Base-by-base conservation (phyloP, 1,140 invertebrate species). In the Aphaenogaster floridana region DNA sequence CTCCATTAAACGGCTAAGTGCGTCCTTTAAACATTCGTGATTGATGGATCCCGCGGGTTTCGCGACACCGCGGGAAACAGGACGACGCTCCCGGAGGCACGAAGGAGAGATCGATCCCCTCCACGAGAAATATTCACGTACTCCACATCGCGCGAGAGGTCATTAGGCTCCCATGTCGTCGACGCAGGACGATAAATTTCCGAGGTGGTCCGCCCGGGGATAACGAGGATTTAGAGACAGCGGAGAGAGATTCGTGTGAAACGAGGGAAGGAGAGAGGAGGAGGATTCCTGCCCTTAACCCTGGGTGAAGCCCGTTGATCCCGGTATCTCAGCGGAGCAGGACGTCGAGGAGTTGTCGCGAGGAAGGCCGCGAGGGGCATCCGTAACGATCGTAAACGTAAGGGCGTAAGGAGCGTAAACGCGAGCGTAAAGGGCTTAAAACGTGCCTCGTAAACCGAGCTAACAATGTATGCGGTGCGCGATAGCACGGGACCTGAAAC, bases 91-190 rank as follows among this genome's bases (percentile, higher is more conserved):
- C 42, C 42, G 63, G n/a, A 61, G 59, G 39, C 45, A 28, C 15
- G 13, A 15, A 3, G 17, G 52, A 52, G 57, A 86, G 89, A 90
- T 90, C 90, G 86, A 91, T 84, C 81, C 87, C 59, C 48, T 11
- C 79, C 57, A 52, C 64, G 28, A 36, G 80, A 76, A 61, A 57
- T 68, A 76, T 50, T 61, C 42, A 57, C 48, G 69, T 90, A 85
- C 87, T 71, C 89, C 48, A 76, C 87, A 81, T 69, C 85, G 52
- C 79, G 87, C 52, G 89, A 91, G 90, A 85, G 89, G 89, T 91
- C 90, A 91, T 90, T 91, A 91, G 87, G 90, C 90, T 91, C 64
- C 81, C 89, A 89, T 91, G 90, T 91, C 88, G 88, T 89, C 85
- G 88, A 91, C 89, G 54, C 45, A 61, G 85, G 81, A 89, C 90